Conservation (phyloP, 2,888 invertebrate genomes). For the Andrena hattorfiana region DNA sequence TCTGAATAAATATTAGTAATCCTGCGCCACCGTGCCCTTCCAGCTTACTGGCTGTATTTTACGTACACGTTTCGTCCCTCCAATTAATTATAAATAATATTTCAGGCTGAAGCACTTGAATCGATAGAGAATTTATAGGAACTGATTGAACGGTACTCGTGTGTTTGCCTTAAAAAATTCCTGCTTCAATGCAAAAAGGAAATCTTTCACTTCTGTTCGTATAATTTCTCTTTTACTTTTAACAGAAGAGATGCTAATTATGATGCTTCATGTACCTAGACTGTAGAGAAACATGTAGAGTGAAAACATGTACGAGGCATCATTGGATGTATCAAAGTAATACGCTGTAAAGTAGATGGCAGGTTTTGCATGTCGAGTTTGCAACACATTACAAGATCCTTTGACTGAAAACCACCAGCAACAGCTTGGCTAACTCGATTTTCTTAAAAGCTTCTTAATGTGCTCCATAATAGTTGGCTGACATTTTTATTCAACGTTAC, state of each 20-base stretch:
- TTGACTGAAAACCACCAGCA: slow-evolving; percentile 26
- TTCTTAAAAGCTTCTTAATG: slow-evolving; percentile 49
- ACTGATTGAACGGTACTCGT: too few relatives aligned
- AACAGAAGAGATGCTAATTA: not conserved
- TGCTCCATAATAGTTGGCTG: slow-evolving; percentile 4
- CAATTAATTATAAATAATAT: too few relatives aligned
- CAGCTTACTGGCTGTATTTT: too few relatives aligned
- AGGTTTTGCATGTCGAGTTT: slow-evolving; percentile 17
- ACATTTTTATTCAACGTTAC: slow-evolving; percentile 14
- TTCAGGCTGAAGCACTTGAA: not conserved
- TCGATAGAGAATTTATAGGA: too few relatives aligned
- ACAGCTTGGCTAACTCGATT: slow-evolving; percentile 39
- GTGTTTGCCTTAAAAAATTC: not conserved
- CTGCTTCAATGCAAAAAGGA: not conserved
- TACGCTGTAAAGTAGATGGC: not conserved
- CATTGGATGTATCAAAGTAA: slow-evolving; percentile 1
- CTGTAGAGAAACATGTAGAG: not conserved
- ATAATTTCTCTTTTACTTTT: not conserved
- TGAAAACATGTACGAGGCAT: not conserved
- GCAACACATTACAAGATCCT: slow-evolving; percentile 32
- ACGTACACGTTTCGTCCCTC: too few relatives aligned
- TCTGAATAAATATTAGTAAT: slow-evolving; percentile 46
- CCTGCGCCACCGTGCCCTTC: too few relatives aligned
- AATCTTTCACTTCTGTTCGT: not conserved
- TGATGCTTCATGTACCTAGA: not conserved